Percentiles rank a stretch among this genome's conserved stretches.
phyloP scores from a whole-genome alignment of 2,797 vertebrate species.

The Phoebastria nigripes region DNA sequence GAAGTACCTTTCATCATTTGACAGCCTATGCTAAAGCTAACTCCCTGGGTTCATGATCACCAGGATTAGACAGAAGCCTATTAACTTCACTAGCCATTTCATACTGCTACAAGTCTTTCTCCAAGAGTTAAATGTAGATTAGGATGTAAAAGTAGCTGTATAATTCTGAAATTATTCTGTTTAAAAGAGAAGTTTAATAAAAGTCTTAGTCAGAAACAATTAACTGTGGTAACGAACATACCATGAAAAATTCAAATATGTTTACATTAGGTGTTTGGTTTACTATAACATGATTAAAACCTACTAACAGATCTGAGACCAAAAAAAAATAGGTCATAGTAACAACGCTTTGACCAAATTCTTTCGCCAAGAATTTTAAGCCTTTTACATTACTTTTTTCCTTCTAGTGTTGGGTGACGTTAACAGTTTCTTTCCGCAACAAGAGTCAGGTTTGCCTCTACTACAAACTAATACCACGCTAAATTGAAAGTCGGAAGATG shows the following conservation, averaged over 20 bases:
- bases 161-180: not conserved
- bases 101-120: not conserved
- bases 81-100: not conserved
- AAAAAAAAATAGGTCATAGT: not conserved
- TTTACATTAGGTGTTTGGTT: not conserved
- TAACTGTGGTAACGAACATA: not conserved
- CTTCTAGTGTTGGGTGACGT: rapidly evolving
- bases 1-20: not conserved
- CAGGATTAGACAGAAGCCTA: not conserved
- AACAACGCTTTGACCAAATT: rapidly evolving
- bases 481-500: not conserved
- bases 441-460: not conserved
- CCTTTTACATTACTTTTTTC: not conserved
- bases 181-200: not conserved
- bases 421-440: not conserved
- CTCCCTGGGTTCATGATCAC: rapidly evolving
- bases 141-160: not conserved
- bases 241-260: not conserved
- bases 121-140: not conserved
- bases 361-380: not conserved
- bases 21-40: not conserved
- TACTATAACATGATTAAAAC: not conserved
- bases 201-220: not conserved
- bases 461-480: not conserved
- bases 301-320: not conserved